Evolutionary conservation across 2,113 vertebrate genomes (phyloP), one percentile per base, ranked within the genome.

Genomic region (Lycocorax pyrrhopterus): DNA sequence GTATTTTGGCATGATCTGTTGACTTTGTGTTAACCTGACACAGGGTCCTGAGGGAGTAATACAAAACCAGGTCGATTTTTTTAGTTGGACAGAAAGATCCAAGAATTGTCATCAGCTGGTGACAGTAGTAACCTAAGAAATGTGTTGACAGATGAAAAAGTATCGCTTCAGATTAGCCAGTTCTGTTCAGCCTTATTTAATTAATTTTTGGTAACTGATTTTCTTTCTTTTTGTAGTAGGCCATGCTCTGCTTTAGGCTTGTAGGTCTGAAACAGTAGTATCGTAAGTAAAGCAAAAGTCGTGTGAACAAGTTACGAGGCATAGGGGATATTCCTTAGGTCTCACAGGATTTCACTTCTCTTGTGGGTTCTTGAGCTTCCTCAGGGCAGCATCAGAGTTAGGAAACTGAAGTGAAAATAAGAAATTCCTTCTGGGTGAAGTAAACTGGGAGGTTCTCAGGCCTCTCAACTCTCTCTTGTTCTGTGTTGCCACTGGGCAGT

Each of bases 161-260:
- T 56, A 55, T 77, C 1, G 1, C 55, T 88, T 80, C 21, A 33
- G 59, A 78, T 86, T 93, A 92, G 49, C 16, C 4, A 33, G 9
- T 95, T 92, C 44, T 86, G 20, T 71, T 94, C 55, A 47, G 55
- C 58, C 22, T 60, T 80, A 30, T 37, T 85, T 85, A 66, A 80
- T 69, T 73, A 21, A 43, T 20, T 37, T 85, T 55, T 74, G 25
- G 44, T 91, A 58, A 11, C 27, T 22, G 41, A 47, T 83, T 44
- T 25, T 11, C 13, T 15, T 16, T 30, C 16, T 66, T 30, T 43
- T 33, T 30, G 4, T 29, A 23, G 21, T 16, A n/a, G 44, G 16
- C 27, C 0, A 1, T 94, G 26, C 44, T 87, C 41, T 68, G 37
- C 17, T 89, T 74, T 64, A 49, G 44, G 19, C 27, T 56, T 30